Evolutionary conservation across 1,140 invertebrate species (phyloP), one percentile per base, ranked within the genome.

Genomic region (Brachionus rotundiformis): DNA sequence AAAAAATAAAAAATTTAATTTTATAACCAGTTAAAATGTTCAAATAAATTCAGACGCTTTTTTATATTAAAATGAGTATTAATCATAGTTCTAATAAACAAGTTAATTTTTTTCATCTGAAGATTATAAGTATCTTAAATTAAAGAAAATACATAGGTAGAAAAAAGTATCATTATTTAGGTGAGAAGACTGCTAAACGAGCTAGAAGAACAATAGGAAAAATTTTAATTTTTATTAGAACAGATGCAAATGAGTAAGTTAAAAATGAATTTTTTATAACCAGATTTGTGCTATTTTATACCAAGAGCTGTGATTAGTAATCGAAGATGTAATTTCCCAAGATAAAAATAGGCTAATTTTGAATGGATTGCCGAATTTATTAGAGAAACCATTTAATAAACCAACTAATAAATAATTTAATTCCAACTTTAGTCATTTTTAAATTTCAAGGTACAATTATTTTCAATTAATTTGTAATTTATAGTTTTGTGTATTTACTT

Each of bases 401-500:
- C 47, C 47, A 54, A 54, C 7, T 19, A 54, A 19, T 6, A 19
- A 4, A n/a, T 54, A 16, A 54, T 54, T 54, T 54, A 16, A 54
- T 54, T 54, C 47, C 47, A 54, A 54, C 16, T 54, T 54, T 54
- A 54, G 47, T 54, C 47, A 54, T 54, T 54, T 54, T 54, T 54
- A 19, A 19, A 19, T 54, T 23, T 54, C 19, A 54, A 54, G 47
- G 16, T 54, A 54, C 47, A 54, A 54, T 54, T 54, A 54, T 8
- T 54, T 54, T 8, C 16, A 25, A 3, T 54, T 19, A 54, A 54
- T 54, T 54, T 54, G 47, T 54, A 54, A 7, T 54, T 54, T 54
- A 54, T 54, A 54, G 47, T 54, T 19, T 54, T 54, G 47, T 54
- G 47, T 54, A 54, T 54, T 54, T 54, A 54, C 47, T 54, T 54